Percentiles rank a stretch among this genome's conserved stretches.
Evolutionary conservation across 2,888 invertebrate genomes (phyloP).

Genomic region (Neocrepidodera transversa): DNA sequence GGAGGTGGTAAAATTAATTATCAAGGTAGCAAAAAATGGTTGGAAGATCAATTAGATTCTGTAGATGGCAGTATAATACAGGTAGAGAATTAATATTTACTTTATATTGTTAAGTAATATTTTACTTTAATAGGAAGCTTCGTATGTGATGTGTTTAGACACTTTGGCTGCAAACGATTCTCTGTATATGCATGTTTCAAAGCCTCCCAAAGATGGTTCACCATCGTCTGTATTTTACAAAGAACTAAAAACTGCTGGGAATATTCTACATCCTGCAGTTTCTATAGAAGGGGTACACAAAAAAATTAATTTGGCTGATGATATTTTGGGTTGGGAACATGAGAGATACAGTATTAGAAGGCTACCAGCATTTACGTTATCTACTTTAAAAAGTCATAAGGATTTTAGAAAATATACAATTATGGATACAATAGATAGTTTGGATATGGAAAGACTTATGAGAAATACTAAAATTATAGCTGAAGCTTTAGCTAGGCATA

Average conservation of each 20-base stretch:
- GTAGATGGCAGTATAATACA: slow-evolving; percentile 74
- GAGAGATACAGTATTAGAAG: slow-evolving; percentile 93
- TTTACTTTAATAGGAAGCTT: slow-evolving; percentile 77
- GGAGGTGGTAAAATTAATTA: slow-evolving; percentile 94
- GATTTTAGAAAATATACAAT: slow-evolving; percentile 69
- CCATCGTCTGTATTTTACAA: slow-evolving; percentile 73
- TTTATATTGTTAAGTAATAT: not conserved
- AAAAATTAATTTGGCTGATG: slow-evolving; percentile 95
- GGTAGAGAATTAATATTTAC: no score
- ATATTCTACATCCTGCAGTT: slow-evolving; percentile 60
- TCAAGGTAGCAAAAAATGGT: slow-evolving; percentile 94
- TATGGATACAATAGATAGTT: slow-evolving; percentile 67
- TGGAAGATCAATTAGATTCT: slow-evolving; percentile 90
- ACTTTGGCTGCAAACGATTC: slow-evolving; percentile 71
- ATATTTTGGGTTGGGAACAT: slow-evolving; percentile 94
- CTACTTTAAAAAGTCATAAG: slow-evolving; percentile 75
- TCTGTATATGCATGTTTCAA: slow-evolving; percentile 92
- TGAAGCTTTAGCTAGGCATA: slow-evolving; percentile 82
- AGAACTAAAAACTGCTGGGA: slow-evolving; percentile 67
- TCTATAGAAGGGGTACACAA: slow-evolving; percentile 81
- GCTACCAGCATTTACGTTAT: slow-evolving; percentile 90
- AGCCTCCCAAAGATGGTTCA: slow-evolving; percentile 88
- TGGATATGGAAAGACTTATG: slow-evolving; percentile 66
- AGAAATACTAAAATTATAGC: slow-evolving; percentile 78
- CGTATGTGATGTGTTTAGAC: slow-evolving; percentile 91